Base-by-base conservation (phyloP, 1,140 invertebrate species). In the Phymastichus coffea region DNA sequence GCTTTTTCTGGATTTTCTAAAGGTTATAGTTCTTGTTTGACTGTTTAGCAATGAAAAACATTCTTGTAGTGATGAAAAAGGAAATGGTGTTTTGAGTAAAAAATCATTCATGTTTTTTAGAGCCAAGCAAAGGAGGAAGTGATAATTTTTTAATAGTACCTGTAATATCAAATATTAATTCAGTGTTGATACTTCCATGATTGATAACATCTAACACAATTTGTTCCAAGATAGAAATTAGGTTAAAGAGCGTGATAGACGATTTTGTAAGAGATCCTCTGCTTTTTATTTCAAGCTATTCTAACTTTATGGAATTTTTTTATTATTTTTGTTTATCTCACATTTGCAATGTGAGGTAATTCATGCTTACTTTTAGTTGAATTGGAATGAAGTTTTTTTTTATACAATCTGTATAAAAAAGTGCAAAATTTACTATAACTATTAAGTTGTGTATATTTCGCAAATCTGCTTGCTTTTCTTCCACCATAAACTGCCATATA, bases 61-160 rank as follows among this genome's bases (percentile, higher is more conserved):
- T 41, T 41, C 51, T 28, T 7, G 37, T 53, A 17, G 51, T 53
- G 8, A 53, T 40, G 28, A 26, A 53, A 41, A 53, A 53, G 17
- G 9, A 10, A 3, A 53, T 40, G 6, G 41, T 17, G 6, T 37
- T 4, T 9, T 26, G 35, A 2, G 37, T 53, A 7, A 53, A 23
- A 1, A 41, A 6, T 10, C 25, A 1, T 3, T 40, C 28, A 9
- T 53, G 51, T 3, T 6, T 3, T 3, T 53, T 25, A 17, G 35
- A 53, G n/a, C 51, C 37, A 10, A 53, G 35, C 1, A 26, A 26
- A 0, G 23, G 22, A 0, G 28, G 6, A 10, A 37, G 51, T 15
- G 22, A 20, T 2, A 53, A 10, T 2, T 53, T 20, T 1, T 53
- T 37, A 1, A 53, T 9, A 10, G 17, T 2, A 9, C 25, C n/a